These are phyloP conservation scores for Zootoca vivipara DNA, from an alignment of 2,113 vertebrate species.

Conservation along the genomic window DNA sequence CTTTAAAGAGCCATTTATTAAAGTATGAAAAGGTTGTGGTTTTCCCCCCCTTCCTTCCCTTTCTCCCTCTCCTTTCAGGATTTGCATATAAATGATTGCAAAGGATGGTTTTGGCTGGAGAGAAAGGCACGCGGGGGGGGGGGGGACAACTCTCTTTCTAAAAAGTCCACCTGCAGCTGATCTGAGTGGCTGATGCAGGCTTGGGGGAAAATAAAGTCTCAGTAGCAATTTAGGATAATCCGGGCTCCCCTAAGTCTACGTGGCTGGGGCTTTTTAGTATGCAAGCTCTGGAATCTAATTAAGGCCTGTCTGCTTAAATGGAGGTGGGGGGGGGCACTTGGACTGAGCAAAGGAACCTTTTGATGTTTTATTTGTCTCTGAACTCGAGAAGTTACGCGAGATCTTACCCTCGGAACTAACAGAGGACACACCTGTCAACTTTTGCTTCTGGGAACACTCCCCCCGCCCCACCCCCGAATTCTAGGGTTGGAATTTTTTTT, in stretches of 20 bases:
- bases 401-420: no score
- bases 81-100: neutral
- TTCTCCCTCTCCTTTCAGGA: neutral
- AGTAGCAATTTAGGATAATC: constrained; percentile 4
- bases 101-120: neutral
- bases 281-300: neutral
- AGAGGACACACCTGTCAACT: no score
- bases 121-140: neutral
- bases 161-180: neutral
- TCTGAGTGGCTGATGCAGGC: neutral
- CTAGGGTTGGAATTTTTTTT: no score
- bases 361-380: neutral
- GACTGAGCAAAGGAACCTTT: neutral
- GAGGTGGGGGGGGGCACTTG: neutral
- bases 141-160: neutral
- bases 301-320: neutral
- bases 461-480: no score
- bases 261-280: neutral
- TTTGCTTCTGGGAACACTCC: no score
- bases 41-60: no score
- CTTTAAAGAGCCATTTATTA: rapidly evolving
- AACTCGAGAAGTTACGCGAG: neutral
- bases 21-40: neutral
- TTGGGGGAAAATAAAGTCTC: neutral
- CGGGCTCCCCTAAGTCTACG: neutral